These are phyloP conservation scores for Copidosoma floridanum DNA, from an alignment of 1,140 invertebrate species.

Conservation along the genomic window DNA sequence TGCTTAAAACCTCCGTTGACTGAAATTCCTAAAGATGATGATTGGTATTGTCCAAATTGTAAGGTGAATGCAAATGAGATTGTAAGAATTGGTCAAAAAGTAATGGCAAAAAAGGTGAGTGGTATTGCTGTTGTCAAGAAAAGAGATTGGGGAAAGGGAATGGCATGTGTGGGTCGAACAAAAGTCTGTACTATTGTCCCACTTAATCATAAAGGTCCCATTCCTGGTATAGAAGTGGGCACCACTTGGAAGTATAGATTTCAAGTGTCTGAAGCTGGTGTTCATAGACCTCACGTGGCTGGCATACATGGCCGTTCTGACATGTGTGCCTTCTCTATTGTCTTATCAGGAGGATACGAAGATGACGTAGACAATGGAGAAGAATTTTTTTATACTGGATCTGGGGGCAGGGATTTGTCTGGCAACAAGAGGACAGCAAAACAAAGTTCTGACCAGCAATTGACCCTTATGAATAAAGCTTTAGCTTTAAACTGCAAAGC, in stretches of 20 bases:
- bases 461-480: constrained; percentile 75
- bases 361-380: constrained; percentile 81
- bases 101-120: not conserved
- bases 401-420: constrained; percentile 77
- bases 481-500: constrained; percentile 77
- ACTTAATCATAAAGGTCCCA: constrained; percentile 75
- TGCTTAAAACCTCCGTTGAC: constrained; percentile 67
- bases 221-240: constrained; percentile 84
- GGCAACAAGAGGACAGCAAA: constrained; percentile 66
- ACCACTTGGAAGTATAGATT: constrained; percentile 79
- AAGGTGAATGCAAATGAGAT: constrained; percentile 74
- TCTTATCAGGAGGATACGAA: constrained; percentile 84
- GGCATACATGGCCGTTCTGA: constrained; percentile 81
- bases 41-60: constrained; percentile 79
- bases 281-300: constrained; percentile 78
- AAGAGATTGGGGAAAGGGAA: constrained; percentile 81
- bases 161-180: constrained; percentile 76
- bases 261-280: constrained; percentile 77
- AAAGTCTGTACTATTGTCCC: constrained; percentile 70
- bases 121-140: constrained; percentile 30
- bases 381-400: constrained; percentile 81
- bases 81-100: constrained; percentile 52
- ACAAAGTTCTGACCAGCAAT: constrained; percentile 31
- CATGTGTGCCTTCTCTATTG: constrained; percentile 80
- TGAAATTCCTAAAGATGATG: constrained; percentile 68